phyloP scores from a whole-genome alignment of 2,113 vertebrate genomes.

The Chrysemys picta region DNA sequence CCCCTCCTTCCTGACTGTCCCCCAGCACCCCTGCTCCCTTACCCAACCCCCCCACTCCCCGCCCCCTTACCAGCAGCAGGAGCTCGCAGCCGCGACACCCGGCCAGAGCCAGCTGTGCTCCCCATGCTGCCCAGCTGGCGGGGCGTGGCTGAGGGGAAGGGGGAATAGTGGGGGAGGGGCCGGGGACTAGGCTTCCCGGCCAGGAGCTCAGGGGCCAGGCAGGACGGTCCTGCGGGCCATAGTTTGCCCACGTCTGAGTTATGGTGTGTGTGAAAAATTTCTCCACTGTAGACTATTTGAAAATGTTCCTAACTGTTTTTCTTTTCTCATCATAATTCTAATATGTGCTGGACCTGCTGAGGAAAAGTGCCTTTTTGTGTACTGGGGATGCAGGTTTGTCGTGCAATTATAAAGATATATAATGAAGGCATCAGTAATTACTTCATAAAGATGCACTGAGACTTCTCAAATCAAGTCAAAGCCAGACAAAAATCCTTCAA shows the following conservation, averaged over 20 bases:
- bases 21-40: no score
- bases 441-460: not conserved
- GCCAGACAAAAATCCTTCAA: not conserved
- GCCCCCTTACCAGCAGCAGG: no score
- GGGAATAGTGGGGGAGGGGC: no score
- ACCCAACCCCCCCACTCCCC: no score
- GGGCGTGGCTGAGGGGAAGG: no score
- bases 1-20: no score
- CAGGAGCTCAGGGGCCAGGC: no score
- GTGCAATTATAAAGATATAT: not conserved
- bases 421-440: not conserved
- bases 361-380: not conserved
- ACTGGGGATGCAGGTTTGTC: not conserved
- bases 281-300: not conserved
- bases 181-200: no score
- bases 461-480: not conserved
- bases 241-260: not conserved
- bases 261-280: not conserved
- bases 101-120: no score
- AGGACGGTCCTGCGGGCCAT: no score
- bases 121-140: no score
- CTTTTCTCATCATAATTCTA: not conserved
- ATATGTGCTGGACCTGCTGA: not conserved
- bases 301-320: not conserved
- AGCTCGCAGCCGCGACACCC: no score